These are phyloP conservation scores for Polypterus bichir DNA, from an alignment of 2,113 vertebrate species.

Conservation along the genomic window DNA sequence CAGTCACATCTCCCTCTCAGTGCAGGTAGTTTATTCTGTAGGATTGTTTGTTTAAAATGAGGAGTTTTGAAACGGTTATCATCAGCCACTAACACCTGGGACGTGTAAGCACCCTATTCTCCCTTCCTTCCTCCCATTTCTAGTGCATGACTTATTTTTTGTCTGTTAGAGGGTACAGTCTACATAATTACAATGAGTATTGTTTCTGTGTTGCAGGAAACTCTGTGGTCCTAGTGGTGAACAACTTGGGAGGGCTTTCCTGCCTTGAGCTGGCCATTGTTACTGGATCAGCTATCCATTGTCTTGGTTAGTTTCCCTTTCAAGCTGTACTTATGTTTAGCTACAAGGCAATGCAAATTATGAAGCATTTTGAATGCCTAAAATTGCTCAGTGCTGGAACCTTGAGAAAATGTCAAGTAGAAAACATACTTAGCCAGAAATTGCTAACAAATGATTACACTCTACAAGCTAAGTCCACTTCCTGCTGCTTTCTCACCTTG, in stretches of 20 bases:
- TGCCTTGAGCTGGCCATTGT: conserved; percentile 78
- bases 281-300: conserved; percentile 47
- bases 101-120: too few species aligned
- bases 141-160: too few species aligned
- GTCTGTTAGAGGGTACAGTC: too few species aligned
- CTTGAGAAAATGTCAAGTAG: too few species aligned
- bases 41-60: neutral
- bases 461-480: too few species aligned
- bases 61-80: neutral
- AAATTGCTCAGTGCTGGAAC: too few species aligned
- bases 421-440: too few species aligned
- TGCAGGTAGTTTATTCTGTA: conserved; percentile 40
- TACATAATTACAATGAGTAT: neutral
- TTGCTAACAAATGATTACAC: too few species aligned
- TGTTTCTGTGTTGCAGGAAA: conserved; percentile 45
- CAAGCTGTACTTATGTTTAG: neutral
- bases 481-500: too few species aligned
- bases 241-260: conserved; percentile 85
- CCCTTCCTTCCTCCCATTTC: too few species aligned
- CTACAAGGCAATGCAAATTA: too few species aligned
- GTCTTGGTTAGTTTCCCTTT: conserved; percentile 51
- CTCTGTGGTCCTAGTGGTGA: conserved; percentile 69
- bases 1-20: conserved; percentile 57
- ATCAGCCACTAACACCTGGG: neutral
- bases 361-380: too few species aligned